These are phyloP conservation scores for Tenualosa thibaudeaui DNA, from an alignment of 2,797 vertebrate genomes.

Conservation along the genomic window DNA sequence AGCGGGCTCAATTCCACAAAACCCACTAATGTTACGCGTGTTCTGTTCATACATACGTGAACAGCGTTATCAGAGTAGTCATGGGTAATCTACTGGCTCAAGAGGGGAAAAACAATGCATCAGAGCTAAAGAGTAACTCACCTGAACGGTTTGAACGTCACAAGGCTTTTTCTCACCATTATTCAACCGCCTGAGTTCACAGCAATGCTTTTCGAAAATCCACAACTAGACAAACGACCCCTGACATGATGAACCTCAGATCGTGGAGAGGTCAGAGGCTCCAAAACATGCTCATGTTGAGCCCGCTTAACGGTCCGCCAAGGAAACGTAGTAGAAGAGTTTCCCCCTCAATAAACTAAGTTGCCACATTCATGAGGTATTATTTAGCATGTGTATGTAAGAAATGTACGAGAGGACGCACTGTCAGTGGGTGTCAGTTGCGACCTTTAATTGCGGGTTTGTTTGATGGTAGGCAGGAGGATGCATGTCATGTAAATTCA, in stretches of 20 bases:
- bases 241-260: conserved; percentile 58
- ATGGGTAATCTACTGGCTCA: not conserved
- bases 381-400: not conserved
- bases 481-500: not conserved
- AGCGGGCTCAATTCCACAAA: not conserved
- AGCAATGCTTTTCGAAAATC: conserved; percentile 71
- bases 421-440: not conserved
- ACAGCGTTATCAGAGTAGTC: not conserved
- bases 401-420: not conserved
- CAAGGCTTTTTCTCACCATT: conserved; percentile 93
- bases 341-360: not conserved
- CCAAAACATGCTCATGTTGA: conserved; percentile 47
- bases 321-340: not conserved
- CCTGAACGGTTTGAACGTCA: conserved; percentile 95
- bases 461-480: not conserved
- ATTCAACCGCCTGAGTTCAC: conserved; percentile 87
- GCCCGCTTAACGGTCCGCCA: conserved; percentile 33
- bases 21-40: not conserved
- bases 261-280: conserved; percentile 49
- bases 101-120: not conserved
- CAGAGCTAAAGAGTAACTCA: conserved; percentile 66
- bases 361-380: conserved; percentile 2
- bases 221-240: conserved; percentile 49
- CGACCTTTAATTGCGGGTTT: not conserved
- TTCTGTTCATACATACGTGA: not conserved